Evolutionary conservation across 2,888 invertebrate species (phyloP).

Genomic region (Microctonus hyperodae): DNA sequence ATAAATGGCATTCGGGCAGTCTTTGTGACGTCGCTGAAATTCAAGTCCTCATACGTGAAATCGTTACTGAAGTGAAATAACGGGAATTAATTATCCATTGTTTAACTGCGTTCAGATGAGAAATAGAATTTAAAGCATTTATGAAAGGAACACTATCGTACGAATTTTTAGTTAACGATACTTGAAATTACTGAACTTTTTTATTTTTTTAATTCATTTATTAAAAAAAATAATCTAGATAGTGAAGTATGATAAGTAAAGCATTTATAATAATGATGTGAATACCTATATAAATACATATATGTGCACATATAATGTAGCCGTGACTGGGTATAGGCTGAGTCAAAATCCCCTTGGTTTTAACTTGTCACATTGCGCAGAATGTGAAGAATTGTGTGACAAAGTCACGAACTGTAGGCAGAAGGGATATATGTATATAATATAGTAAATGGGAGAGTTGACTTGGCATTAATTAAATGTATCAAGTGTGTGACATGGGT

Average conservation of each 20-base stretch:
- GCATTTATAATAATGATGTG: too few species aligned
- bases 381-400: neutral
- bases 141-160: neutral
- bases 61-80: neutral
- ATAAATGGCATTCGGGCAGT: neutral
- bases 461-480: neutral
- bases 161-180: neutral
- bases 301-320: too few species aligned
- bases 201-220: neutral
- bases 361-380: neutral
- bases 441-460: neutral
- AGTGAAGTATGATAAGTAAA: neutral
- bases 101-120: neutral
- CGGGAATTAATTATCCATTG: neutral
- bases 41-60: neutral
- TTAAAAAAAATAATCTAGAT: neutral
- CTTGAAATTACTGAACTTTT: neutral
- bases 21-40: neutral
- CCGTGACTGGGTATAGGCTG: too few species aligned
- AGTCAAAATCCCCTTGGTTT: neutral
- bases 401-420: neutral
- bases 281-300: too few species aligned
- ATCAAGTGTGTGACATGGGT: neutral
- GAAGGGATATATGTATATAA: neutral
- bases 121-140: neutral